These are phyloP conservation scores for Peromyscus californicus DNA, from an alignment of 2,113 vertebrate genomes.

Conservation along the genomic window DNA sequence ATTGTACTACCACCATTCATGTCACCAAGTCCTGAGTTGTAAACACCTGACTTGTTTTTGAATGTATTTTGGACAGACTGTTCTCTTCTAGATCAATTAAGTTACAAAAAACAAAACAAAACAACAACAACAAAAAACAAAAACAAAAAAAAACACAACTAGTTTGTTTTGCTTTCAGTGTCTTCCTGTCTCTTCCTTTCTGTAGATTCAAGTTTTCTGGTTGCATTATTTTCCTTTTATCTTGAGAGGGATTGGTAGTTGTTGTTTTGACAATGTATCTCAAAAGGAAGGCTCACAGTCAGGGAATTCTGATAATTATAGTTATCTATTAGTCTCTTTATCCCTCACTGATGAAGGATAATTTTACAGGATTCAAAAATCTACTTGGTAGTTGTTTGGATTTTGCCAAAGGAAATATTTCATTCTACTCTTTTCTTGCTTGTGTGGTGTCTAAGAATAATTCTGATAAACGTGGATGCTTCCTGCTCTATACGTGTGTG, in stretches of 20 bases:
- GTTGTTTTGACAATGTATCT: neutral
- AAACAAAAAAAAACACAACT: neutral
- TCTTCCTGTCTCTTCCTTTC: neutral
- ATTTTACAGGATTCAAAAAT: neutral
- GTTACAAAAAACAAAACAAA: neutral
- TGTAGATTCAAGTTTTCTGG: neutral
- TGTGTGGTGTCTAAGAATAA: neutral
- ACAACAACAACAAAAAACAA: no score
- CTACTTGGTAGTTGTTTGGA: neutral
- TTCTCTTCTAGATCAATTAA: neutral
- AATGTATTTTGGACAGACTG: neutral
- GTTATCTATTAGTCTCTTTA: neutral
- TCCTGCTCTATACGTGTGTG: neutral
- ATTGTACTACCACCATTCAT: neutral
- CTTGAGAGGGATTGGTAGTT: neutral
- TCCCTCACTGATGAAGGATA: neutral
- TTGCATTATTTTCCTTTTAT: neutral
- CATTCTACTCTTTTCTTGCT: neutral
- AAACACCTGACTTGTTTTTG: neutral
- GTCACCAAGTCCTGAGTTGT: neutral
- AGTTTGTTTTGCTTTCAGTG: neutral
- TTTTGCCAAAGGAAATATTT: neutral
- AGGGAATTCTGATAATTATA: neutral
- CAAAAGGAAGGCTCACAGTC: neutral
- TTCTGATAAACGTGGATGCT: neutral